Conservation (phyloP, 2,888 invertebrate genomes). For the Epinotia bilunana region DNA sequence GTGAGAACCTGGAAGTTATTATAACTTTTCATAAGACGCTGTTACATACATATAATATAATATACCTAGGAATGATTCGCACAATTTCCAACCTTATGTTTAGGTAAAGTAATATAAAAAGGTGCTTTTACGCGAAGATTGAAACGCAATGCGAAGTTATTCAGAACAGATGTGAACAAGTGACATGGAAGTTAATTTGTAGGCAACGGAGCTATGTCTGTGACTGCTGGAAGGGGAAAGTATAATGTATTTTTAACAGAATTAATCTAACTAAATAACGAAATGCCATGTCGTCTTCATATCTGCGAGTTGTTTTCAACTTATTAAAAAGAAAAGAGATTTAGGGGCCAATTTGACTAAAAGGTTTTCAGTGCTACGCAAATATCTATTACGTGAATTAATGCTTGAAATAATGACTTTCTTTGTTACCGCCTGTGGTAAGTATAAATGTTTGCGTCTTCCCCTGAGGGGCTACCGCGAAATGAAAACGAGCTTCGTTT, state of each 20-base stretch:
- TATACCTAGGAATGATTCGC: background rate
- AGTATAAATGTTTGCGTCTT: no score
- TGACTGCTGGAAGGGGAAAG: no score
- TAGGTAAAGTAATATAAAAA: background rate
- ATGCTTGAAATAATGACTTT: no score
- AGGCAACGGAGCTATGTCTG: background rate
- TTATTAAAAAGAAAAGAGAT: background rate
- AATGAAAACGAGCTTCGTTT: no score
- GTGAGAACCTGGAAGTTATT: conserved; percentile 26
- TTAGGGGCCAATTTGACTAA: no score
- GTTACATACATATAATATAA: background rate
- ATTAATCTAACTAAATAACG: background rate
- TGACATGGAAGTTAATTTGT: conserved; percentile 4
- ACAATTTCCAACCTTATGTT: conserved; percentile 10
- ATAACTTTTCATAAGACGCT: background rate
- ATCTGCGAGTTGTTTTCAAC: background rate
- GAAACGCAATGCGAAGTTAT: conserved; percentile 25
- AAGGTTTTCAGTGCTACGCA: no score
- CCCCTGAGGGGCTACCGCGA: no score
- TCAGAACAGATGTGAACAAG: conserved; percentile 8
- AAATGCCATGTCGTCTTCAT: background rate
- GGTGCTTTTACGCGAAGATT: conserved; percentile 2
- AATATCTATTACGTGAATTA: no score
- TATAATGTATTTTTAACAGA: background rate
- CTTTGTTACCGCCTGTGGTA: no score